Percentiles rank a stretch among this genome's conserved stretches.
phyloP scores from a whole-genome alignment of 1,140 invertebrate genomes.

The Triops cancriformis region DNA sequence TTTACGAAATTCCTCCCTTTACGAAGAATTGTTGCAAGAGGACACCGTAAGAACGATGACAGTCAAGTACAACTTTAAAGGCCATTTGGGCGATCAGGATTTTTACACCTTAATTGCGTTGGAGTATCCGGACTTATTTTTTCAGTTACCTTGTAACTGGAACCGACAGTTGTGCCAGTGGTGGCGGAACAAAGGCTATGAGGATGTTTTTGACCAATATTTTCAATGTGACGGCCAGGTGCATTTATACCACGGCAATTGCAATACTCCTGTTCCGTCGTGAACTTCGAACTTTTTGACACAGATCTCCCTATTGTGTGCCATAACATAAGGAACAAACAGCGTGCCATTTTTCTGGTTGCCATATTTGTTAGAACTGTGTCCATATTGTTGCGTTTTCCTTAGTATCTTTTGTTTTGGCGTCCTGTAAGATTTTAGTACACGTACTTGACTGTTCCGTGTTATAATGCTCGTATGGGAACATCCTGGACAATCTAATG shows the following conservation, averaged over 20 bases:
- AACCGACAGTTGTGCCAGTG: conserved; percentile 75
- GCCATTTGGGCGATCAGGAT: conserved; percentile 80
- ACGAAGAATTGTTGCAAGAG: conserved; percentile 48
- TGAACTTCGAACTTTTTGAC: conserved; percentile 14
- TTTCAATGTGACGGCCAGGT: conserved; percentile 59
- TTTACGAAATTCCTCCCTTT: conserved; percentile 54
- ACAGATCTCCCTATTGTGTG: not conserved
- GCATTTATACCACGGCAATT: conserved; percentile 76
- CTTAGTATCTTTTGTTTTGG: not conserved
- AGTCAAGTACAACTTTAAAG: conserved; percentile 59
- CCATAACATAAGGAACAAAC: not conserved
- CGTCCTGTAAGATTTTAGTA: not conserved
- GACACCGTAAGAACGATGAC: conserved; percentile 50
- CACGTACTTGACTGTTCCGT: too few species aligned
- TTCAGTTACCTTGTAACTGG: conserved; percentile 69
- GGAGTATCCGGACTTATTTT: conserved; percentile 64
- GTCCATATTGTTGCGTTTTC: not conserved
- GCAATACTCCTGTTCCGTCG: conserved; percentile 62
- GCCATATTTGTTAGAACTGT: not conserved
- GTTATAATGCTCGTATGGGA: too few species aligned
- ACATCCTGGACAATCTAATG: too few species aligned
- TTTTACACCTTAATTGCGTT: conserved; percentile 68
- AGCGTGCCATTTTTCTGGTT: not conserved
- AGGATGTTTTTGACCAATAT: conserved; percentile 65
- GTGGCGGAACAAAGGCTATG: conserved; percentile 73